Evolutionary conservation across 2,797 vertebrate species (phyloP), one percentile per base, ranked within the genome.

Genomic region (Poecilia picta): DNA sequence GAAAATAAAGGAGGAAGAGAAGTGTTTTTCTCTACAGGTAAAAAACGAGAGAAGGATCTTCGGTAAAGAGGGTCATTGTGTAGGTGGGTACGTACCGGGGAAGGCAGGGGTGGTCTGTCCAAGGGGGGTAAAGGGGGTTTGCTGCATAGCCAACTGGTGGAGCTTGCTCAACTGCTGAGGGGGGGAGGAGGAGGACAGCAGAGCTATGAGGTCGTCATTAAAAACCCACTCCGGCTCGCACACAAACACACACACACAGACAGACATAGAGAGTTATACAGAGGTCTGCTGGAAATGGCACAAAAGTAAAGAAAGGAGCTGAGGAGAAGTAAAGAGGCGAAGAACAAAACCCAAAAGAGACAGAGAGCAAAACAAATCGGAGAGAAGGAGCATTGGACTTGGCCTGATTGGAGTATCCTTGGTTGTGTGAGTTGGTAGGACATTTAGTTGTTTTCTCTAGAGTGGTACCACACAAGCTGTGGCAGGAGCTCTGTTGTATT

Each of bases 31-130:
- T 95, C 96, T 96, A 97, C 94, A 95, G 97, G 97, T 96, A 95
- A 92, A 92, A 96, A 97, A 97, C 97, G 95, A 98, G 93, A 95
- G 91, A 93, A 94, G 94, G 93, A 94, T 89, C 88, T 92, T 92
- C 76, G 94, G 93, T 92, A 96, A 96, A 97, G 95, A 96, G 96
- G 96, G 89, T 96, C 93, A 95, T 96, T 93, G 97, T 97, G 97
- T 89, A 59, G 93, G 94, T 97, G 97, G 97, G 97, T 98, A 98
- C 98, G 97, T 98, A 98, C 98, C 97, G 96, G 98, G 98, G 96
- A 98, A 98, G 97, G 97, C 97, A 96, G 97, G 97, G 97, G 97
- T 98, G 97, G 97, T 98, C 97, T 98, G 97, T 98, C 97, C 97
- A 93, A 98, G 97, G 96, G 97, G 97, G 97, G 97, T 98, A 98